Base-by-base conservation (phyloP, 2,797 vertebrate species). In the Antennarius maculatus region DNA sequence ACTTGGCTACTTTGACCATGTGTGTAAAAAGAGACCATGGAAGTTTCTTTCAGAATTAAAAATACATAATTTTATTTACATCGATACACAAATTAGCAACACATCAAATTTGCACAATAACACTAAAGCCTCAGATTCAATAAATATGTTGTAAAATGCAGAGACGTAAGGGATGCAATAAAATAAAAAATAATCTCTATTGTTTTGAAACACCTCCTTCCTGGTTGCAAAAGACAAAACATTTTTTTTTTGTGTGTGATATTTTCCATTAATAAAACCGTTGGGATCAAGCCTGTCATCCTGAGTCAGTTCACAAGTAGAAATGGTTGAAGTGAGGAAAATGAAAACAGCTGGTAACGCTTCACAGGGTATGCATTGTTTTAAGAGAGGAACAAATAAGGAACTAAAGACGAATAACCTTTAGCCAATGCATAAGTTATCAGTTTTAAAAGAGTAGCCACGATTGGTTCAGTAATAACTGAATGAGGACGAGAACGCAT, bases 51-150 rank as follows among this genome's bases (percentile, higher is more conserved):
- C 70, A 56, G 62, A 82, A 83, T 87, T 83, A 70, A 88, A 77
- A 84, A 74, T 86, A 79, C 77, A 87, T 62, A 85, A 52, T 82
- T 93, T 93, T 92, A 93, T 93, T 93, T 92, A 92, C 90, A 93
- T 74, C 87, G 81, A 92, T 84, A 89, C 74, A 53, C 86, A 59
- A 81, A 83, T 88, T 66, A 85, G 80, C 73, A 89, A 86, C 74
- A 88, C 83, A 84, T 82, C 73, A 81, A 69, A 83, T 90, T 56
- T 90, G 86, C 77, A 90, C 71, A 82, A 74, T 76, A 90, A 79
- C 74, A 85, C 76, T 85, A 84, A 84, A 86, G 83, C 79, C 68
- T 74, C 46, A 37, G 51, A 45, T 90, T 85, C 82, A 91, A 93
- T 92, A 94, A 94, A 94, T 92, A 94, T 84, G 80, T 68, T 86